Base-by-base conservation (phyloP, 2,113 vertebrate genomes). In the Variabilichromis moorii region DNA sequence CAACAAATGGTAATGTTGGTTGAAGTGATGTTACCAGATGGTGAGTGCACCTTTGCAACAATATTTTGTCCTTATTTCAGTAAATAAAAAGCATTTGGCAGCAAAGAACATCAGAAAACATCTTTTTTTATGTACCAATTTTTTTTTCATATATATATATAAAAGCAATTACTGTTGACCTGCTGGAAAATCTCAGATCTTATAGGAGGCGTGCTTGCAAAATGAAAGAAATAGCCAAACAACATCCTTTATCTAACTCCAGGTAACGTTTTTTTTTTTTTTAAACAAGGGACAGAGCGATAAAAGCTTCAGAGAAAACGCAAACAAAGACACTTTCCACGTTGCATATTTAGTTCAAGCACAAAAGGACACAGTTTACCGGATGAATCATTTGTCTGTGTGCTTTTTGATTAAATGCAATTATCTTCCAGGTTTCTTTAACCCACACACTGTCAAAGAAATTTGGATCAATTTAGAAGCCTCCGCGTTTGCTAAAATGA, bases 331-430 rank as follows among this genome's bases (percentile, higher is more conserved):
- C 16, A 3, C 8, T 81, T 54, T 54, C 42, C 61, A 85, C 35
- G n/a, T 13, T 53, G n/a, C 66, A 53, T 14, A 37, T 90, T 89
- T 50, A 31, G 45, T 78, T 76, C 26, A 31, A 63, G 55, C 61
- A 79, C 42, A 78, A 78, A 86, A 51, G 24, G 26, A 61, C 50
- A 33, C 73, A 33, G 42, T 89, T 86, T 59, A 71, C 73, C 24
- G 26, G 51, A 89, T 88, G 71, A 91, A 83, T 84, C 66, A 71
- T 88, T 84, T 71, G n/a, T 24, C 84, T 80, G 78, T 24, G 68
- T n/a, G 73, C 54, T 86, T 80, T 89, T 66, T 83, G 51, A 85
- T 91, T 71, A n/a, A 80, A 90, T 24, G 4, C 10, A 4, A 16
- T 76, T 33, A 21, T 84, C 26, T 33, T 47, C n/a, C 63, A 24